Evolutionary conservation across 1,140 invertebrate species (phyloP).

Genomic region (Phthorimaea operculella): DNA sequence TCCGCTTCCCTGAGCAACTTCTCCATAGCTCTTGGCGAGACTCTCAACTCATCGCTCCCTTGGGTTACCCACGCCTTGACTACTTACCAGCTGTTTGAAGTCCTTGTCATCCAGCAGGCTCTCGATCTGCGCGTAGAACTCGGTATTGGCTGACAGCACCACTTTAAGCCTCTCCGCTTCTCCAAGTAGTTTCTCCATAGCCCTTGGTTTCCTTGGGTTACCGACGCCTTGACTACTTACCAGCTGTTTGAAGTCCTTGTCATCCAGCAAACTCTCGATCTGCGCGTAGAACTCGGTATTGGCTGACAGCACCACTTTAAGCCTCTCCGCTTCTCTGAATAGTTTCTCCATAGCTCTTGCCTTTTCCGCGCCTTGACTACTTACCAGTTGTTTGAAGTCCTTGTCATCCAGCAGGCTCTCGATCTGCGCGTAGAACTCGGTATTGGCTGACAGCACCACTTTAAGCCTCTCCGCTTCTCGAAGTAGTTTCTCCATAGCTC

Average conservation of each 20-base stretch:
- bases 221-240: slow-evolving; percentile 79
- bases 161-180: slow-evolving; percentile 97
- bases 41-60: slow-evolving; percentile 78
- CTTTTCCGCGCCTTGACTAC: no score
- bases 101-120: slow-evolving; percentile 95
- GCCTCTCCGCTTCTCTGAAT: slow-evolving; percentile 93
- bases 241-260: slow-evolving; percentile 87
- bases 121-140: slow-evolving; percentile 96
- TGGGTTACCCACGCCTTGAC: slow-evolving; percentile 86
- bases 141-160: slow-evolving; percentile 93
- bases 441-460: slow-evolving; percentile 95
- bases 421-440: slow-evolving; percentile 93
- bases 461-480: slow-evolving; percentile 97
- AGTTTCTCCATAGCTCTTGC: slow-evolving; percentile 94
- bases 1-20: slow-evolving; percentile 98
- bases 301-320: slow-evolving; percentile 96
- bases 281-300: slow-evolving; percentile 94
- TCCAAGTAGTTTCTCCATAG: slow-evolving; percentile 96
- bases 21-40: slow-evolving; percentile 90
- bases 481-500: slow-evolving; percentile 95
- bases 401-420: slow-evolving; percentile 95
- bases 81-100: slow-evolving; percentile 74
- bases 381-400: slow-evolving; percentile 82
- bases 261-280: slow-evolving; percentile 95
- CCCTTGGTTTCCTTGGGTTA: slow-evolving; percentile 79